phyloP scores from a whole-genome alignment of 2,797 vertebrate genomes.

The Remorina albescens region DNA sequence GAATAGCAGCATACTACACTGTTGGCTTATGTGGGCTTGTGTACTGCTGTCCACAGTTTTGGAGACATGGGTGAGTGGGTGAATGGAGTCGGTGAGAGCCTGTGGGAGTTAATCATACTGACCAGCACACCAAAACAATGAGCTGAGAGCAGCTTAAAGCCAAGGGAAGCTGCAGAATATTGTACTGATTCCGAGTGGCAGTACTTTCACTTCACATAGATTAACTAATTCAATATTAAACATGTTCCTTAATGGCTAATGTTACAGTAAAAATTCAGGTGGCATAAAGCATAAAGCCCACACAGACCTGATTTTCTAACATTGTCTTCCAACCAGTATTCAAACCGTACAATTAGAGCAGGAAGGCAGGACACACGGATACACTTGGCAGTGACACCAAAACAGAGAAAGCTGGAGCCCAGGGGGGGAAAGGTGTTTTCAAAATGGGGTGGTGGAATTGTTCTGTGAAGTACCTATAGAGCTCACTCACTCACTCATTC shows the following conservation, averaged over 20 bases:
- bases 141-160: slow-evolving; percentile 41
- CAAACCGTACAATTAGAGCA: background rate
- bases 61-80: slow-evolving; percentile 33
- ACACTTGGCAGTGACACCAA: background rate
- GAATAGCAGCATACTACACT: slow-evolving; percentile 9
- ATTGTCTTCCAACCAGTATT: background rate
- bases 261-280: slow-evolving; percentile 14
- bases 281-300: background rate
- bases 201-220: slow-evolving; percentile 10
- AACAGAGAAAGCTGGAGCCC: background rate
- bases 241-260: background rate
- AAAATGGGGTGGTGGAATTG: background rate
- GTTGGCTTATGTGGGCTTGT: slow-evolving; percentile 35
- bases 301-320: background rate
- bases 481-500: background rate
- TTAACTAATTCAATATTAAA: slow-evolving; percentile 8
- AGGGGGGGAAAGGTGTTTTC: background rate
- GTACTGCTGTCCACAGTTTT: slow-evolving; percentile 36
- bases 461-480: background rate
- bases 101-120: slow-evolving; percentile 66
- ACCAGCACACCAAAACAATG: slow-evolving; percentile 69
- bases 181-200: slow-evolving; percentile 31
- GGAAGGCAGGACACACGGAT: background rate
- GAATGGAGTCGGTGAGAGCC: slow-evolving; percentile 56
- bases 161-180: slow-evolving; percentile 23